These are phyloP conservation scores for Eptesicus fuscus DNA, from an alignment of 2,113 vertebrate genomes.

Conservation along the genomic window DNA sequence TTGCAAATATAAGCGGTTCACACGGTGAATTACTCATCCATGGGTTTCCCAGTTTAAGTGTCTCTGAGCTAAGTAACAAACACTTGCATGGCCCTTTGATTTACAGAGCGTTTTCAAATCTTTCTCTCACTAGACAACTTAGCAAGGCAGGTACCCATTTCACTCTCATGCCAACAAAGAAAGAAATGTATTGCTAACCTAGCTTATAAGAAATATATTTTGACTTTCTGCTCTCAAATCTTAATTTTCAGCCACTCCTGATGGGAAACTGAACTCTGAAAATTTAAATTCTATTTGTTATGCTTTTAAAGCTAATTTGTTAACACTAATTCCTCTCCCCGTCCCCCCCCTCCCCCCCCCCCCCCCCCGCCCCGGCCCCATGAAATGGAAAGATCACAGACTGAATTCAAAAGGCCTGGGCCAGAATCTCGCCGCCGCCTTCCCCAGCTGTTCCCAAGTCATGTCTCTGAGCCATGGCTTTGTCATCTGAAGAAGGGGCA, in stretches of 20 bases:
- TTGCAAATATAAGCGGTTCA: neutral
- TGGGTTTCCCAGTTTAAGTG: neutral
- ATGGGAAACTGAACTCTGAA: neutral
- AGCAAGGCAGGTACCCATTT: neutral
- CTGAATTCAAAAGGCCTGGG: conserved; percentile 20
- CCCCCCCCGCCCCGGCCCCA: too few species aligned
- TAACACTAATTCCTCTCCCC: neutral
- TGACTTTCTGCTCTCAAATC: neutral
- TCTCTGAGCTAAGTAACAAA: neutral
- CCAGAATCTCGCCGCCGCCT: neutral
- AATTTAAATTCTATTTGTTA: conserved; percentile 3
- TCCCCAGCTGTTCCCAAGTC: neutral
- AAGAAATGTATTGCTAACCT: neutral
- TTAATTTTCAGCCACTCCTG: neutral
- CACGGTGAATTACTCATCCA: neutral
- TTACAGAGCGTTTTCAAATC: neutral
- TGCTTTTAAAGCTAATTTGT: conserved; percentile 28
- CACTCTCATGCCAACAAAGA: neutral
- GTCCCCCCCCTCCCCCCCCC: fast-evolving
- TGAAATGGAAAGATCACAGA: neutral
- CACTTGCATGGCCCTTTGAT: neutral
- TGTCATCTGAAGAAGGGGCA: neutral
- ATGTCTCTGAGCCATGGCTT: neutral
- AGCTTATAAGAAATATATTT: neutral
- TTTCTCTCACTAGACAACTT: neutral